phyloP scores from a whole-genome alignment of 2,113 vertebrate species.

The Meleagris gallopavo region DNA sequence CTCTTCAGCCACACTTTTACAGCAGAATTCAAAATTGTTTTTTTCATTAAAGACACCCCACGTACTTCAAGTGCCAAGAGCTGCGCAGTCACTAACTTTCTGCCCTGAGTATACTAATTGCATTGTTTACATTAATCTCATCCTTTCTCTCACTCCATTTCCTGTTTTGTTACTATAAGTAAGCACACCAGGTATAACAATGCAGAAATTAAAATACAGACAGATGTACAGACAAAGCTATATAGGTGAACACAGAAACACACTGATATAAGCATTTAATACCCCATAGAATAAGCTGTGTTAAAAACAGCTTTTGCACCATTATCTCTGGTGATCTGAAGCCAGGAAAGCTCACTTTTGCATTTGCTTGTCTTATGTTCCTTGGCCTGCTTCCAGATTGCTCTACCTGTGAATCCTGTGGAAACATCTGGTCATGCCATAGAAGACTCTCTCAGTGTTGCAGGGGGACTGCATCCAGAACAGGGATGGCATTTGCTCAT shows the following conservation, averaged over 20 bases:
- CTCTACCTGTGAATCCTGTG: background rate
- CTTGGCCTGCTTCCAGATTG: background rate
- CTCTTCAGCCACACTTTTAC: background rate
- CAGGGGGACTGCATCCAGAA: background rate
- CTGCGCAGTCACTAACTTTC: background rate
- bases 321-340: accelerated
- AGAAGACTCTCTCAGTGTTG: background rate
- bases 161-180: background rate
- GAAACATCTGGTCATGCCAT: background rate
- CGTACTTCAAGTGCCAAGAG: background rate
- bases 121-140: background rate
- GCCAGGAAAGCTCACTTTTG: background rate
- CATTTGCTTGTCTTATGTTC: background rate
- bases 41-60: background rate
- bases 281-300: background rate
- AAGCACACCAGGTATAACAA: background rate
- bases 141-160: background rate
- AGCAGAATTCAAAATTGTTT: background rate
- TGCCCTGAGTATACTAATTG: background rate
- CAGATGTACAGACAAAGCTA: background rate
- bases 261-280: background rate
- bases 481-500: background rate
- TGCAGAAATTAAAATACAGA: background rate
- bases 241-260: background rate
- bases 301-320: background rate